Conservation (phyloP, 2,797 vertebrate genomes). For the Oophaga sylvatica region DNA sequence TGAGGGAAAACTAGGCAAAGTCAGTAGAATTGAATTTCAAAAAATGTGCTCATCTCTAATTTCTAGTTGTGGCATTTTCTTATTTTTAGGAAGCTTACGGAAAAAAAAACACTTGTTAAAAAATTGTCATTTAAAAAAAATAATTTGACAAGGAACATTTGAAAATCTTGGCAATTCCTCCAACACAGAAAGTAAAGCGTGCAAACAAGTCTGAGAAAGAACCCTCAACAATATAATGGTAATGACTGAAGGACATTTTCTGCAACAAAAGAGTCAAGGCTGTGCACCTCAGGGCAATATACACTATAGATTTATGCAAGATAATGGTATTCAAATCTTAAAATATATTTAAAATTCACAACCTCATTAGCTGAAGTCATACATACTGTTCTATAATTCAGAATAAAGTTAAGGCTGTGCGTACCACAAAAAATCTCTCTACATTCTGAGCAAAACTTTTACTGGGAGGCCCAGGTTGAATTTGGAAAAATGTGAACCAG, state of each 20-base stretch:
- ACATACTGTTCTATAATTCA: constrained; percentile 43
- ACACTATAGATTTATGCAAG: constrained; percentile 36
- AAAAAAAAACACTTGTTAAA: too few relatives aligned
- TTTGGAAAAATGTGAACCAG: too few relatives aligned
- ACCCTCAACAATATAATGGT: neutral
- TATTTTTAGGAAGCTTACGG: too few relatives aligned
- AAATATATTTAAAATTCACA: constrained; percentile 49
- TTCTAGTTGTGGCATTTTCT: too few relatives aligned
- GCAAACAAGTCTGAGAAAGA: too few relatives aligned
- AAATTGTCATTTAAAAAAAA: too few relatives aligned
- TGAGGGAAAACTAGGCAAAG: too few relatives aligned
- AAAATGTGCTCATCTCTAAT: too few relatives aligned
- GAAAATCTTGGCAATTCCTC: too few relatives aligned
- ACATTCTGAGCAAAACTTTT: neutral
- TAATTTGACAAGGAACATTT: too few relatives aligned
- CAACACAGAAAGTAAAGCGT: too few relatives aligned
- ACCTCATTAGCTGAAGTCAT: constrained; percentile 41
- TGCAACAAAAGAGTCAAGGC: neutral
- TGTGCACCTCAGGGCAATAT: constrained; percentile 6
- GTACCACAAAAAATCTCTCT: neutral
- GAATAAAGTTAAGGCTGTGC: constrained; percentile 12
- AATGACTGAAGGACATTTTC: neutral
- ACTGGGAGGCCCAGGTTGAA: neutral
- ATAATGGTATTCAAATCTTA: constrained; percentile 41
- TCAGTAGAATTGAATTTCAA: too few relatives aligned